Evolutionary conservation across 2,113 vertebrate genomes (phyloP), one percentile per base, ranked within the genome.

Genomic region (Seriola aureovittata): DNA sequence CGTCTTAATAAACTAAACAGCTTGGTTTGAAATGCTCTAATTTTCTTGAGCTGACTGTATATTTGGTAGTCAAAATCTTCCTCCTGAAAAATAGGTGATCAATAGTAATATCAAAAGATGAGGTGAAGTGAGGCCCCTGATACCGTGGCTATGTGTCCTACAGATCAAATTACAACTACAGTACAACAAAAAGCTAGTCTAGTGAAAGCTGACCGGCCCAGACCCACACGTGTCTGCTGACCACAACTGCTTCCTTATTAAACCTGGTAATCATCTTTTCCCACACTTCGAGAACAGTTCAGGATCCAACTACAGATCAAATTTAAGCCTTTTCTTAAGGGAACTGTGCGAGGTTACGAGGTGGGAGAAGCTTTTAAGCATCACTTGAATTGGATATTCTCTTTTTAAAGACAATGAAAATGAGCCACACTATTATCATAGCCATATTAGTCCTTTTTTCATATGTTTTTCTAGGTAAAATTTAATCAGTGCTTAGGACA

Each of bases 281-380:
- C 77, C 74, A 85, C 63, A 50, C 69, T 63, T 54, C 67, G 42
- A 63, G 65, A 78, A 38, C 62, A 52, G 40, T 52, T 46, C 44
- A 71, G 23, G 81, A 83, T 85, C 70, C 79, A 88, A 71, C 76
- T 85, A 82, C 63, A 59, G 48, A 71, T 74, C 90, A 91, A 90
- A 91, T 87, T 80, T 86, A 93, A 80, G 70, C n/a, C 66, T 75
- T 69, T 77, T 52, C 88, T 90, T 63, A 29, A 21, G 83, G 70
- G 81, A 88, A 40, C 67, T 73, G 62, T 80, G 46, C 57, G 50
- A 78, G 84, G 80, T 84, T 78, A 87, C 54, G 64, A 71, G 81
- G 67, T 71, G 67, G 59, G 50, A 29, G 58, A 76, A 34, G 70
- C 40, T 85, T 80, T 83, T 68, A 44, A 63, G 60, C 69, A 86